phyloP scores from a whole-genome alignment of 2,113 vertebrate genomes.

The Labeo rohita region DNA sequence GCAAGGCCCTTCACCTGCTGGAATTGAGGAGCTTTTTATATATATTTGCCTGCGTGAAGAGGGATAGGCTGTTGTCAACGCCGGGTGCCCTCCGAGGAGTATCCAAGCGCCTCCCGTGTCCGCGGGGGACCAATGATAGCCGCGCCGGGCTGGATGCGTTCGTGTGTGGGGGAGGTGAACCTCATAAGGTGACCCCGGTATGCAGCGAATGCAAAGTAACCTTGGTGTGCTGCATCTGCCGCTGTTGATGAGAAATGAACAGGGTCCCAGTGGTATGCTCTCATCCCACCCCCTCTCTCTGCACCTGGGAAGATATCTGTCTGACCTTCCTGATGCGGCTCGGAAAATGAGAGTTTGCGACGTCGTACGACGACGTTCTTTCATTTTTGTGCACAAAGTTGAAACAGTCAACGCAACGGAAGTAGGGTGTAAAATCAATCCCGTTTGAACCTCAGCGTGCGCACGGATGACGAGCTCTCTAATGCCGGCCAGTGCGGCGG shows the following conservation, averaged over 20 bases:
- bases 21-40: conserved; percentile 46
- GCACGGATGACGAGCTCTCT: conserved; percentile 17
- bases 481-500: conserved; percentile 7
- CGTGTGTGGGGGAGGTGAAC: conserved; percentile 44
- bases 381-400: neutral
- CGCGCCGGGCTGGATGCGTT: conserved; percentile 32
- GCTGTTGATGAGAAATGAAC: conserved; percentile 61
- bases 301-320: conserved; percentile 41
- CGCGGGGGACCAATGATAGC: conserved; percentile 54
- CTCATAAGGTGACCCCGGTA: conserved; percentile 64
- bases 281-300: neutral
- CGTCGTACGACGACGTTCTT: neutral
- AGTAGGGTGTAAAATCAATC: conserved; percentile 31
- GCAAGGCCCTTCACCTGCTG: conserved; percentile 40
- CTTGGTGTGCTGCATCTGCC: conserved; percentile 55
- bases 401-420: neutral
- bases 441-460: conserved; percentile 26
- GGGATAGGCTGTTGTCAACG: conserved; percentile 49
- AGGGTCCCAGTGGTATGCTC: conserved; percentile 52
- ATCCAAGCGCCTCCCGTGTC: conserved; percentile 48
- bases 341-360: conserved; percentile 18
- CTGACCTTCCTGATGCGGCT: conserved; percentile 43
- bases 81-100: conserved; percentile 39
- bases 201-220: conserved; percentile 64
- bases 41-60: conserved; percentile 43